phyloP scores from a whole-genome alignment of 2,888 invertebrate species.

The Protophormia terraenovae region DNA sequence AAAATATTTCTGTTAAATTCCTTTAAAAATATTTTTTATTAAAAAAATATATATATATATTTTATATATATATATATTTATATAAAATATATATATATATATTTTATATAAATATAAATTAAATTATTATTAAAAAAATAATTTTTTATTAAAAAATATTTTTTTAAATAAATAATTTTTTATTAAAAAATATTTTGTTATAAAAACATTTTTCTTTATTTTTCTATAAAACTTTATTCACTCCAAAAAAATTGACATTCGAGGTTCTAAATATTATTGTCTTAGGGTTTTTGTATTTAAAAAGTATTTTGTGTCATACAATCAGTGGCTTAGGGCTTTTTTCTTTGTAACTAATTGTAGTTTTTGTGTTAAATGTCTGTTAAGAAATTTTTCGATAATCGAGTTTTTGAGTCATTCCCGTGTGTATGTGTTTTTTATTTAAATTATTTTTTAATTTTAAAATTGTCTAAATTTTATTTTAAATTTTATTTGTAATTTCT shows the following conservation, averaged over 20 bases:
- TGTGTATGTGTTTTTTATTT: conserved; percentile 4
- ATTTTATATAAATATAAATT: too few species aligned
- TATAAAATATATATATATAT: too few species aligned
- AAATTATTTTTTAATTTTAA: neutral
- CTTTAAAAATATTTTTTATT: too few species aligned
- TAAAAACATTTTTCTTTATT: neutral
- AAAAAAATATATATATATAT: too few species aligned
- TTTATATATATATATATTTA: too few species aligned
- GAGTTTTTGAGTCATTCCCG: conserved; percentile 41
- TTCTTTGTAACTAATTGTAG: conserved; percentile 41
- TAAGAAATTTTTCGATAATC: conserved; percentile 12
- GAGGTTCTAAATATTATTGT: conserved; percentile 67
- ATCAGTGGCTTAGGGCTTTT: conserved; percentile 21
- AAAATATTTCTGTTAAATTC: too few species aligned
- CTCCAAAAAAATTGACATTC: conserved; percentile 78
- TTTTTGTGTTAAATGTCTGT: conserved; percentile 51
- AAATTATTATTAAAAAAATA: too few species aligned
- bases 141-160: too few species aligned
- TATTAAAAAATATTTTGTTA: neutral
- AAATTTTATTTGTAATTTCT: conserved; percentile 14
- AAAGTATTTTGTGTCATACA: neutral
- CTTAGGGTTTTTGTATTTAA: conserved; percentile 17
- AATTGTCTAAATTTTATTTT: neutral
- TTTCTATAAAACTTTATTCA: too few species aligned
- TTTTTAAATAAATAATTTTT: neutral